These are phyloP conservation scores for Holocentrus rufus DNA, from an alignment of 2,797 vertebrate species.

Conservation along the genomic window DNA sequence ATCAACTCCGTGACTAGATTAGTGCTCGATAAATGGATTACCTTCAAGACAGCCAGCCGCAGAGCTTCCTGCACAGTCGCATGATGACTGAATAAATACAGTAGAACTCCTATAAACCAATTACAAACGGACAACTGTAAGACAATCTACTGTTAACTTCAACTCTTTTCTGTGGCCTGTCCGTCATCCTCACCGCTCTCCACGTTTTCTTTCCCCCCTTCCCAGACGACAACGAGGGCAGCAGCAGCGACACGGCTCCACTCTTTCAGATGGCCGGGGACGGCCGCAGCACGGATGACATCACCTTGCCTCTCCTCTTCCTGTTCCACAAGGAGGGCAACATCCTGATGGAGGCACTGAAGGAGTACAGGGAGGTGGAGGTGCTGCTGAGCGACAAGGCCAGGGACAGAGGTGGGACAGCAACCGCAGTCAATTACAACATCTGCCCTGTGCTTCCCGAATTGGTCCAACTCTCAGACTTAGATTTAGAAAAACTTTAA, in stretches of 20 bases:
- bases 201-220: slow-evolving; percentile 1
- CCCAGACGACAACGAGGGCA: slow-evolving; percentile 97
- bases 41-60: slow-evolving; percentile 33
- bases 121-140: not conserved
- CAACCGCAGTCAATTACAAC: not conserved
- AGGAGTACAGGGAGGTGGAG: slow-evolving; percentile 93
- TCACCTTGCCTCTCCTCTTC: slow-evolving; percentile 95
- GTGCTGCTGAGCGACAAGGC: slow-evolving; percentile 98
- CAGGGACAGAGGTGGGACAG: slow-evolving; percentile 90
- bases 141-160: not conserved
- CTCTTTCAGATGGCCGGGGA: slow-evolving; percentile 99
- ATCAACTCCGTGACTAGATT: slow-evolving; percentile 38
- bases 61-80: slow-evolving; percentile 9
- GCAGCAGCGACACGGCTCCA: slow-evolving; percentile 98
- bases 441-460: not conserved
- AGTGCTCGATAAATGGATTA: slow-evolving; percentile 53
- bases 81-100: slow-evolving; percentile 13
- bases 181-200: no score
- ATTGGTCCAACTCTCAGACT: not conserved
- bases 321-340: slow-evolving; percentile 98
- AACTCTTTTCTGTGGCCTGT: not conserved
- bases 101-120: slow-evolving; percentile 13
- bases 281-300: slow-evolving; percentile 93
- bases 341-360: slow-evolving; percentile 93
- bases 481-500: no score